Evolutionary conservation across 2,113 vertebrate genomes (phyloP).

Genomic region (Podarcis cretensis): DNA sequence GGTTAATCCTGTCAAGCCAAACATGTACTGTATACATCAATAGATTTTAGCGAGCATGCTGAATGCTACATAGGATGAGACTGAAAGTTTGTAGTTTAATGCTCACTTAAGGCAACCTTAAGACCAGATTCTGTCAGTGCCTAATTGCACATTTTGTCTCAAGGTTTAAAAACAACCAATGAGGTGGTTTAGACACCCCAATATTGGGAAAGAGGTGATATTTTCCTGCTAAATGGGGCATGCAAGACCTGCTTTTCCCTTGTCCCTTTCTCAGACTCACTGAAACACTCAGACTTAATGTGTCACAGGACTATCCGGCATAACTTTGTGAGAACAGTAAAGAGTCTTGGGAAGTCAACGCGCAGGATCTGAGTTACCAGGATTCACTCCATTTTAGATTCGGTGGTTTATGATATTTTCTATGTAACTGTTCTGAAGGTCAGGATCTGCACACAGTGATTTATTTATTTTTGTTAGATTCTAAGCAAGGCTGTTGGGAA

Average conservation of each 20-base stretch:
- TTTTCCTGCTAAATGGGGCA: neutral
- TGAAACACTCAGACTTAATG: neutral
- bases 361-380: neutral
- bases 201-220: neutral
- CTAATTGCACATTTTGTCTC: neutral
- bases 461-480: constrained; percentile 77
- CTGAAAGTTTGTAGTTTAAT: neutral
- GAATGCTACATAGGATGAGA: neutral
- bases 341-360: neutral
- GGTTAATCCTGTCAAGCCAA: neutral
- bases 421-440: neutral
- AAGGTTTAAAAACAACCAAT: neutral
- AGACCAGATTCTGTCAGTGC: neutral
- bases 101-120: neutral
- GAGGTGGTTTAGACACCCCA: neutral
- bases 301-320: neutral
- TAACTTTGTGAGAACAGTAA: neutral
- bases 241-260: neutral
- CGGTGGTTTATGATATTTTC: neutral
- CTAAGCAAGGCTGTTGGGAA: constrained; percentile 84
- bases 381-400: neutral
- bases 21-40: neutral
- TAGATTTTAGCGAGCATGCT: neutral
- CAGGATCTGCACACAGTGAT: neutral
- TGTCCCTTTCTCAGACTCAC: neutral